A percentile compares a stretch with the other conserved stretches of the same genome.
phyloP scores from a whole-genome alignment of 2,797 vertebrate genomes.

The Oreochromis grahami region DNA sequence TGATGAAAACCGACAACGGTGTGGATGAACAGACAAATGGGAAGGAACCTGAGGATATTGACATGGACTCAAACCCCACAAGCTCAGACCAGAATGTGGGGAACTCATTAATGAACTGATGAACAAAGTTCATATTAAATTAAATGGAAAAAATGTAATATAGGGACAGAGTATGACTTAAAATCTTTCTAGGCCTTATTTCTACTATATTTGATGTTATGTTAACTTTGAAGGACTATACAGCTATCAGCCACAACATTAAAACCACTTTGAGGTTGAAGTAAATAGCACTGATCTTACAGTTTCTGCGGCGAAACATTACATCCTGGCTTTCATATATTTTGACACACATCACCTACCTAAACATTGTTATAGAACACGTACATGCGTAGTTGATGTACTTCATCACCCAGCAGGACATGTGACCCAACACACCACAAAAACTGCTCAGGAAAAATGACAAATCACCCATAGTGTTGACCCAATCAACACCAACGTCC shows the following conservation, averaged over 20 bases:
- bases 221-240: slow-evolving; percentile 34
- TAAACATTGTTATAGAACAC: background rate
- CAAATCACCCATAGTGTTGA: background rate
- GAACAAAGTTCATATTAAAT: background rate
- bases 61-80: slow-evolving; percentile 40
- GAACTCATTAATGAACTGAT: slow-evolving; percentile 39
- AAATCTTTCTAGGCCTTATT: slow-evolving; percentile 65
- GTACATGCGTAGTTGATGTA: background rate
- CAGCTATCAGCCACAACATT: background rate
- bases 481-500: background rate
- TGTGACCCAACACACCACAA: background rate
- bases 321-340: background rate
- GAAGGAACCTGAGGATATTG: slow-evolving; percentile 53
- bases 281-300: background rate
- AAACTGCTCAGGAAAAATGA: background rate
- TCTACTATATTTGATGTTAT: slow-evolving; percentile 52
- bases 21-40: slow-evolving; percentile 44
- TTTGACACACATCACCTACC: background rate
- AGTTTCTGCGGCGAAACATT: background rate
- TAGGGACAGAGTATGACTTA: slow-evolving; percentile 42
- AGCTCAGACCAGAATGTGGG: slow-evolving; percentile 24
- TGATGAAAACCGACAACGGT: background rate
- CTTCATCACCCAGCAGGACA: background rate
- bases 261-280: background rate
- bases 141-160: slow-evolving; percentile 20